These are phyloP conservation scores for Sardina pilchardus DNA, from an alignment of 2,113 vertebrate species.

Conservation along the genomic window DNA sequence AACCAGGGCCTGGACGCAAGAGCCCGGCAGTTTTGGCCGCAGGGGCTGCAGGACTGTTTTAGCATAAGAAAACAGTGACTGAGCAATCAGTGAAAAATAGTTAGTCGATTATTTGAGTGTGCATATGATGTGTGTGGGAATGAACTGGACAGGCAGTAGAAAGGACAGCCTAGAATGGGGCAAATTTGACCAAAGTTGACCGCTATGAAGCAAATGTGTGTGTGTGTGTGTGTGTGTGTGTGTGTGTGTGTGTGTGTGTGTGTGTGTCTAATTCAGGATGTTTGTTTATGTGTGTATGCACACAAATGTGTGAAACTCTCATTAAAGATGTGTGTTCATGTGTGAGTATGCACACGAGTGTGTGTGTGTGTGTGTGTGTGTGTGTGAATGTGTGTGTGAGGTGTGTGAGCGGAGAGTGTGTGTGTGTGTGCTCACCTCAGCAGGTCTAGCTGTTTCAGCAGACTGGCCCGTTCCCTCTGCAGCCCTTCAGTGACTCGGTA, in stretches of 20 bases:
- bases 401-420: neutral
- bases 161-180: too few relatives aligned
- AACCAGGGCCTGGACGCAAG: neutral
- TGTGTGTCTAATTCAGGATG: too few relatives aligned
- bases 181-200: too few relatives aligned
- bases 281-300: too few relatives aligned
- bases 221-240: too few relatives aligned
- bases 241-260: too few relatives aligned
- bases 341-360: neutral
- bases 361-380: neutral
- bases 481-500: conserved; percentile 85
- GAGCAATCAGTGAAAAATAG: neutral
- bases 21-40: too few relatives aligned
- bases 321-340: neutral
- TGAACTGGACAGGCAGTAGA: too few relatives aligned
- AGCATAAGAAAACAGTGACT: neutral
- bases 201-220: too few relatives aligned
- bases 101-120: neutral
- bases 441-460: conserved; percentile 88
- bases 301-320: too few relatives aligned
- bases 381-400: neutral
- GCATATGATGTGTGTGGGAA: neutral
- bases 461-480: conserved; percentile 82
- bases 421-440: conserved; percentile 74
- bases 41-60: neutral